Conservation (phyloP, 2,797 vertebrate genomes). For the Acanthurus leucopareius region DNA sequence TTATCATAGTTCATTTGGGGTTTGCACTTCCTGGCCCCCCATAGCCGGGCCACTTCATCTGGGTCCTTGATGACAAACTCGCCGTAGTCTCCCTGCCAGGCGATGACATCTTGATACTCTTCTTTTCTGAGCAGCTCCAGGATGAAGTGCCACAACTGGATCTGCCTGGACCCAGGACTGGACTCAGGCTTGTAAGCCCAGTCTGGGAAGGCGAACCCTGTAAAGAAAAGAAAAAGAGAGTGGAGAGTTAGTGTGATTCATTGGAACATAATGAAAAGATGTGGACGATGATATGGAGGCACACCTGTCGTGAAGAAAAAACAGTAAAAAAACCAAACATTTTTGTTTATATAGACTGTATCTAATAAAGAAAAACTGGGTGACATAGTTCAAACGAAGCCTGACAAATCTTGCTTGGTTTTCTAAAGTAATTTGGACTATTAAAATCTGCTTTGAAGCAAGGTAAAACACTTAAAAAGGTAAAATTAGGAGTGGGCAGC, state of each 20-base stretch:
- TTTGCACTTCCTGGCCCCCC: conserved; percentile 94
- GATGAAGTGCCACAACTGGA: conserved; percentile 97
- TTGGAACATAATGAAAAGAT: background rate
- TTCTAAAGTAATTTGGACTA: background rate
- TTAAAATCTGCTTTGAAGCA: conserved; percentile 7
- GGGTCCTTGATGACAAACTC: conserved; percentile 97
- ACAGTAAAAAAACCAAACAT: background rate
- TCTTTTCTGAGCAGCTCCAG: conserved; percentile 93
- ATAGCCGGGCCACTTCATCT: conserved; percentile 93
- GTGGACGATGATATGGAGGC: background rate
- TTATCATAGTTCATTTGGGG: conserved; percentile 98
- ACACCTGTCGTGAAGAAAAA: background rate
- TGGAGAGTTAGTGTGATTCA: conserved; percentile 35
- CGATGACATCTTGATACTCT: conserved; percentile 94
- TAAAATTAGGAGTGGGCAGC: conserved; percentile 38
- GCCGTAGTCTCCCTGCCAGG: conserved; percentile 95
- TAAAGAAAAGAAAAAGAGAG: background rate
- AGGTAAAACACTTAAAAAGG: conserved; percentile 11
- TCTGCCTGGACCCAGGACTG: conserved; percentile 93
- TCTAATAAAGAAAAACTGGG: background rate
- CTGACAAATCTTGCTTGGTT: conserved; percentile 1
- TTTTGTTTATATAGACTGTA: background rate
- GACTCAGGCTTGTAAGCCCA: conserved; percentile 97
- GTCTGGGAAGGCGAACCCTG: conserved; percentile 93
- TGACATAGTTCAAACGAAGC: conserved; percentile 16